Percentiles rank a stretch among this genome's conserved stretches.
Evolutionary conservation across 2,113 vertebrate genomes (phyloP).

Genomic region (Ceyx cyanopectus): DNA sequence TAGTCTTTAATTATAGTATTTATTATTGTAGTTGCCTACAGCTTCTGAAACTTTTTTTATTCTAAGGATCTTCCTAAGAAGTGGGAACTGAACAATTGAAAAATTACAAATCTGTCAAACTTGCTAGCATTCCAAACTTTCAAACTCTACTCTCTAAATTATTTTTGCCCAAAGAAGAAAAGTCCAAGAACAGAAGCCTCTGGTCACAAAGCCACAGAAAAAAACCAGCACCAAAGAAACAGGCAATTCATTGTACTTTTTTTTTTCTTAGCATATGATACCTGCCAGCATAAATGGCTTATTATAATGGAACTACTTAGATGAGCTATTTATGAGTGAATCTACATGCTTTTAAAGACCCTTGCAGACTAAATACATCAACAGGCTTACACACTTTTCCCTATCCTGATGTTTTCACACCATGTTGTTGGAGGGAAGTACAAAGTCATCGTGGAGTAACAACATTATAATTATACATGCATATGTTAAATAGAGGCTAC

Average conservation of each 20-base stretch:
- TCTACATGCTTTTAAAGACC: background rate
- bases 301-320: background rate
- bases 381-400: accelerated
- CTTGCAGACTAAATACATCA: background rate
- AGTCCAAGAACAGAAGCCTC: background rate
- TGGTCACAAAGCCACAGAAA: background rate
- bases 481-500: background rate
- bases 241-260: background rate
- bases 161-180: background rate
- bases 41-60: background rate
- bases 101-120: background rate
- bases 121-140: background rate
- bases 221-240: background rate
- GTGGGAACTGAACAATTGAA: background rate
- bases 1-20: background rate
- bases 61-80: background rate
- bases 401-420: background rate
- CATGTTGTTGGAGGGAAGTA: background rate
- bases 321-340: background rate
- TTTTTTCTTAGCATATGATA: background rate
- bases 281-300: background rate
- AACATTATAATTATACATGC: background rate
- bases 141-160: background rate
- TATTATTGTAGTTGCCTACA: background rate
- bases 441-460: background rate